Evolutionary conservation across 2,888 invertebrate species (phyloP), one percentile per base, ranked within the genome.

Genomic region (Toxonevra muliebris): DNA sequence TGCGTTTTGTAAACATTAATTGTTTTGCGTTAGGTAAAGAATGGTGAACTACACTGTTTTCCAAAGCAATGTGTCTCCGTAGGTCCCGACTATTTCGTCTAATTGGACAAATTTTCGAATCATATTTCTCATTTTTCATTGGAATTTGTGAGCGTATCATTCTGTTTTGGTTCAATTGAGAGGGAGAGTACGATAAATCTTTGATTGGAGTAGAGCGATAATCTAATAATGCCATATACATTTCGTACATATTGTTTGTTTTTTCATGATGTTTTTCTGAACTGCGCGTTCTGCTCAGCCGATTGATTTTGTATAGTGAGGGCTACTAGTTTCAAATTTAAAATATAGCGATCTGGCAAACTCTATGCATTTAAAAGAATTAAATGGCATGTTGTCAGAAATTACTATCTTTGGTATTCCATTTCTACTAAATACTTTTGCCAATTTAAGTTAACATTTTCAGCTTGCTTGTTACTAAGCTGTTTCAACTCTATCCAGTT

Each of bases 301-400:
- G 2, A 40, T 55, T 55, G 55, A 20, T 55, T 55, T 55, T 30
- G 55, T 20, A 20, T 55, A 55, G 40, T 55, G 55, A 40, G 55
- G 55, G n/a, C 55, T 55, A 55, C 55, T 55, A 40, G 19, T 55
- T 30, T 55, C 55, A 55, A 55, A 30, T 55, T 55, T 55, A n/a
- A 55, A 55, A 55, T 55, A 20, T 20, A 55, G n/a, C 55, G n/a
- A 11, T 55, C 40, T 55, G 12, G 55, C 30, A 19, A 55, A 55
- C 40, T 55, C 19, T 20, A 40, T 55, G 30, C 55, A 55, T 55
- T 55, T 40, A n/a, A 30, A 55, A 3, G 55, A 55, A 7, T 55
- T 55, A 55, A 55, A 54, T 17, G 54, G 55, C 55, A 55, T 30
- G 19, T 30, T n/a, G n/a, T n/a, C n/a, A n/a, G 55, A 13, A 19